Evolutionary conservation across 2,888 invertebrate genomes (phyloP).

Genomic region (Kryphioiulus occultus): DNA sequence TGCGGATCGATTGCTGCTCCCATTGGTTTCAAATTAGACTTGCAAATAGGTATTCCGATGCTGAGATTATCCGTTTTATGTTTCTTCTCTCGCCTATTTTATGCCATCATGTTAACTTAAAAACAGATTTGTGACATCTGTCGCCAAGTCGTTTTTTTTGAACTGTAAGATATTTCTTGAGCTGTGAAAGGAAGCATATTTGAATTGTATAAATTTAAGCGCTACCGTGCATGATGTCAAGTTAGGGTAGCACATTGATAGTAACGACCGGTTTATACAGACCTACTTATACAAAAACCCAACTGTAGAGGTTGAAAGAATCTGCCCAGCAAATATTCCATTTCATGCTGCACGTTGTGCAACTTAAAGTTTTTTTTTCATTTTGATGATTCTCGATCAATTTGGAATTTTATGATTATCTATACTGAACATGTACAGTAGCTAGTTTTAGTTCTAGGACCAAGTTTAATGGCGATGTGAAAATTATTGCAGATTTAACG

Average conservation of each 20-base stretch:
- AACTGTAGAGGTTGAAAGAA: no score
- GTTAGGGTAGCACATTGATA: background rate
- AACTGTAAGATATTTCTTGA: background rate
- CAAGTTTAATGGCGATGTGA: no score
- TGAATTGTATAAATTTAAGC: background rate
- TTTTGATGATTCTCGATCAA: no score
- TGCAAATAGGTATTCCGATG: background rate
- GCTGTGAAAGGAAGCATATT: background rate
- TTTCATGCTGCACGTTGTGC: background rate
- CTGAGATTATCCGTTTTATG: background rate
- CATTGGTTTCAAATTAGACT: background rate
- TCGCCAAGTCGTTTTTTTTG: background rate
- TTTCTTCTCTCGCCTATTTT: background rate
- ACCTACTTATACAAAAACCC: background rate
- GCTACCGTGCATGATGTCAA: background rate
- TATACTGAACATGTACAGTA: no score
- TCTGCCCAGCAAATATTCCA: no score
- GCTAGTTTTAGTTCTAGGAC: no score
- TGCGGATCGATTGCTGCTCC: background rate
- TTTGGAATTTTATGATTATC: no score
- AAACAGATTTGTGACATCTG: constrained; percentile 2
- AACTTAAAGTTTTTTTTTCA: no score
- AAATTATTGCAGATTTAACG: no score
- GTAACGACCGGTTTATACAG: background rate
- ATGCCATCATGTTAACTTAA: background rate